Conservation (phyloP, 2,888 invertebrate genomes). For the Palloptera scutellata region DNA sequence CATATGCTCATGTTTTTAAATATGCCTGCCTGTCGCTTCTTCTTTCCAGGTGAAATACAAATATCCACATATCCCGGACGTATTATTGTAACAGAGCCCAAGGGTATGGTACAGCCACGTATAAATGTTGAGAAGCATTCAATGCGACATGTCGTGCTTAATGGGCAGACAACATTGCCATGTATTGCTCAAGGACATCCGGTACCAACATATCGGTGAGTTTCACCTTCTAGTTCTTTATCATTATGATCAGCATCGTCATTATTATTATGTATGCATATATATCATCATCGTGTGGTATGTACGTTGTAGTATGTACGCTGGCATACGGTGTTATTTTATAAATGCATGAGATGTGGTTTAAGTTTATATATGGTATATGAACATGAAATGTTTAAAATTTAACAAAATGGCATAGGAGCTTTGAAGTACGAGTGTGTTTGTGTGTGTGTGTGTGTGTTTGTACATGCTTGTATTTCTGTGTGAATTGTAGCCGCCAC, state of each 20-base stretch:
- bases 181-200: slow-evolving; percentile 85
- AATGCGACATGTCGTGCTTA: slow-evolving; percentile 72
- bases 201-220: slow-evolving; percentile 79
- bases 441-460: not conserved
- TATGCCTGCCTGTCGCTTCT: not conserved
- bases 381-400: not conserved
- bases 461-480: no score
- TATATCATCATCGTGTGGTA: not conserved
- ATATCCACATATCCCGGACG: slow-evolving; percentile 76
- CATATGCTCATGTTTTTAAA: not conserved
- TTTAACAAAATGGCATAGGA: not conserved
- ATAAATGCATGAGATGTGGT: not conserved
- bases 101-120: slow-evolving; percentile 78
- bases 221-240: slow-evolving; percentile 24
- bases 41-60: slow-evolving; percentile 67
- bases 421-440: not conserved
- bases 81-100: slow-evolving; percentile 74
- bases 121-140: slow-evolving; percentile 77
- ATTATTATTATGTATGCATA: not conserved
- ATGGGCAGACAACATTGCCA: slow-evolving; percentile 78
- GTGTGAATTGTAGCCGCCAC: no score
- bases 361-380: not conserved
- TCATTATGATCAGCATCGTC: not conserved
- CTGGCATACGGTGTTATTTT: not conserved
- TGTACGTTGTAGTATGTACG: not conserved